Evolutionary conservation across 1,140 invertebrate species (phyloP).

Genomic region (Drosophila hydei): DNA sequence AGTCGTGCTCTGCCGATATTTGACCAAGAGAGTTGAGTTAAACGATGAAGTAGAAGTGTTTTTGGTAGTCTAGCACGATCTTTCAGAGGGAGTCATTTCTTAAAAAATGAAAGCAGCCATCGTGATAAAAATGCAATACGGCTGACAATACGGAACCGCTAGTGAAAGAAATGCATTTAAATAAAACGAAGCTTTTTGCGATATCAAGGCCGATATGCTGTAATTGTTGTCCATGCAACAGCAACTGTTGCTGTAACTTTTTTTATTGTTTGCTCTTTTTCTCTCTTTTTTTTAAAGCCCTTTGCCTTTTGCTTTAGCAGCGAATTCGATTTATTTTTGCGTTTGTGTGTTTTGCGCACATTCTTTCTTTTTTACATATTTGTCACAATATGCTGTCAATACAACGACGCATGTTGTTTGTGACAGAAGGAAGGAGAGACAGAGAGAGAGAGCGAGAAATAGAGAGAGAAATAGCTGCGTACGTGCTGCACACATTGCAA

Average conservation of each 20-base stretch:
- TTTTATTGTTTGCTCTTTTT: not conserved
- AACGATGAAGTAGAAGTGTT: no score
- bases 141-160: not conserved
- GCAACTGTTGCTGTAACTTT: not conserved
- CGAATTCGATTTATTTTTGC: constrained; percentile 47
- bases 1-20: no score
- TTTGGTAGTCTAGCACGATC: no score
- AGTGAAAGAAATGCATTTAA: not conserved
- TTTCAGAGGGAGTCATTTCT: no score
- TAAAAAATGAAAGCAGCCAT: not conserved
- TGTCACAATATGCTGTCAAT: constrained; percentile 82
- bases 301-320: constrained; percentile 30
- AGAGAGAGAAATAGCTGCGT: constrained; percentile 41
- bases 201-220: constrained; percentile 17
- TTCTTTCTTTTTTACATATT: constrained; percentile 62
- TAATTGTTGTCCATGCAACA: constrained; percentile 30
- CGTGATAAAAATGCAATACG: not conserved
- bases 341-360: constrained; percentile 35
- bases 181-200: constrained; percentile 2
- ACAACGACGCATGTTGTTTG: constrained; percentile 73
- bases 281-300: constrained; percentile 19
- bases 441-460: constrained; percentile 33
- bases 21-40: no score
- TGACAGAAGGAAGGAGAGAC: constrained; percentile 44
- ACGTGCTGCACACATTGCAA: constrained; percentile 61